Evolutionary conservation across 1,140 invertebrate species (phyloP), one percentile per base, ranked within the genome.

Genomic region (Drosophila rhopaloa): DNA sequence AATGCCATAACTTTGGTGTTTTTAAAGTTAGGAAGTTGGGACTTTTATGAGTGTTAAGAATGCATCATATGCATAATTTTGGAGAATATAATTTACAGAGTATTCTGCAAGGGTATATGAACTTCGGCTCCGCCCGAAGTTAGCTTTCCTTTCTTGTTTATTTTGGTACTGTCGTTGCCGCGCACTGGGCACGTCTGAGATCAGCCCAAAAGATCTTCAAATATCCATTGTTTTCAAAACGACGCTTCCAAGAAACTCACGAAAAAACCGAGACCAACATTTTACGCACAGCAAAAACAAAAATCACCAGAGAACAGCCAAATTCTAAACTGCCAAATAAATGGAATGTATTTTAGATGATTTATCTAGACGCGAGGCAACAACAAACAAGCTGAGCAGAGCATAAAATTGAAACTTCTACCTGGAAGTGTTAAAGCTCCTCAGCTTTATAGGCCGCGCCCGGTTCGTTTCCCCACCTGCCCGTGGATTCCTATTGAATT

Each of bases 241-340:
- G 13, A 19, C 14, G 59, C 14, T 86, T 86, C 79, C 63, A 70
- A 78, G 78, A 85, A 84, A 14, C 58, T 38, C 50, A 46, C 50
- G 16, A 54, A 63, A 41, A 76, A 51, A 61, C 62, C 32, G 43
- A 55, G 56, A 48, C 38, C 73, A 61, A 62, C 50, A 63, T 66
- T 79, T 68, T 76, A 84, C 80, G 80, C 80, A 79, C 63, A 77
- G 44, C 44, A 27, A 24, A 47, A 47, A 47, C 19, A 7, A 76
- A 83, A 79, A 47, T 47, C 59, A 38, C 27, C 44, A 32, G 43
- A 67, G 27, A 68, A 44, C 62, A 74, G 27, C 54, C 75, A 68
- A 88, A 86, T 79, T 82, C 79, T 79, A 86, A 81, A 29, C 58
- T 76, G 82, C 70, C 83, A 78, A 85, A 86, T 77, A 77, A 80